Conservation (phyloP, 2,113 vertebrate genomes). For the Lates calcarifer region DNA sequence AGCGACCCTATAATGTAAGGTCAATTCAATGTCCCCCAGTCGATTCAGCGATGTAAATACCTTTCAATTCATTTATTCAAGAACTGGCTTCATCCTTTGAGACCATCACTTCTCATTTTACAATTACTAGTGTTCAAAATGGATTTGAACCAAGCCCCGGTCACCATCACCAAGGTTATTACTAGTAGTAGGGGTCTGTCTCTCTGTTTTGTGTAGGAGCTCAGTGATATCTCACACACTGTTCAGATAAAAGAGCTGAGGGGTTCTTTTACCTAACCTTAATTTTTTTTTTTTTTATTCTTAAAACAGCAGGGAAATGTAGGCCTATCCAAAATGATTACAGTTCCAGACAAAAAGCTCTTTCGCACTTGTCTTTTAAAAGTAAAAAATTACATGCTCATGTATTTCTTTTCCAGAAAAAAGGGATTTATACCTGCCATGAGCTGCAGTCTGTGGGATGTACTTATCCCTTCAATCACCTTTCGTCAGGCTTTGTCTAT, state of each 20-base stretch:
- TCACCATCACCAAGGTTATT: slow-evolving; percentile 50
- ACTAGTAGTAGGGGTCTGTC: slow-evolving; percentile 14
- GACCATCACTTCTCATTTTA: slow-evolving; percentile 56
- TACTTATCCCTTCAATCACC: slow-evolving; percentile 61
- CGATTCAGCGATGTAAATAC: slow-evolving; percentile 63
- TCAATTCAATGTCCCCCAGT: slow-evolving; percentile 64
- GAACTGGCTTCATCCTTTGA: slow-evolving; percentile 49
- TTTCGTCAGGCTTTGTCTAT: slow-evolving; percentile 55
- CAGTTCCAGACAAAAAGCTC: slow-evolving; percentile 20
- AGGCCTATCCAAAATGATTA: slow-evolving; percentile 39
- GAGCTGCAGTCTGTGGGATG: slow-evolving; percentile 32
- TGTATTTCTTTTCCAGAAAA: slow-evolving; percentile 30
- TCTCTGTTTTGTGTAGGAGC: neutral
- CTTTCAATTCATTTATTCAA: slow-evolving; percentile 61
- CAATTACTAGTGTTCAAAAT: slow-evolving; percentile 57
- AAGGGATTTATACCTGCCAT: slow-evolving; percentile 38
- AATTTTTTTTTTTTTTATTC: slow-evolving; percentile 37
- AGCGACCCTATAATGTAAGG: slow-evolving; percentile 68
- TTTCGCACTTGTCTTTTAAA: slow-evolving; percentile 13
- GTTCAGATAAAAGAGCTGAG: slow-evolving; percentile 18
- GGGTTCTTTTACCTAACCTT: slow-evolving; percentile 32
- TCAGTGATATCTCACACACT: neutral
- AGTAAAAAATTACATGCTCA: slow-evolving; percentile 45
- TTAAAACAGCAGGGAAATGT: slow-evolving; percentile 5
- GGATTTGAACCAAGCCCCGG: slow-evolving; percentile 48